Base-by-base conservation (phyloP, 23 tunicate species). In the Oikopleura dioica region DNA sequence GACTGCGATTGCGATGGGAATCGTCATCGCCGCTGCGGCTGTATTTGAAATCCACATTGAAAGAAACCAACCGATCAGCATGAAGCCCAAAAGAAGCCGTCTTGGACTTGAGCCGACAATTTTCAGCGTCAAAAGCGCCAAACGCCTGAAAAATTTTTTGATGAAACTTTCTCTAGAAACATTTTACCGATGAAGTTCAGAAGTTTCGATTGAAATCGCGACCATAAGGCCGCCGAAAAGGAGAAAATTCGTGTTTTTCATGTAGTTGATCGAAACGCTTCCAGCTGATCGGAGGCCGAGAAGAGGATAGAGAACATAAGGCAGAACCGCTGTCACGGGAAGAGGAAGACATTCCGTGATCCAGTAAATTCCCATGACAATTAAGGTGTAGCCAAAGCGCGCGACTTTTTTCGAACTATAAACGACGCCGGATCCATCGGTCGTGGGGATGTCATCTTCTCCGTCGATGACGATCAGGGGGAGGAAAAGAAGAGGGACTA, bases 331-430 rank as follows among this genome's bases (percentile, higher is more conserved):
- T 12, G 95, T 87, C 69, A 84, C 85, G 1, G 89, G 78, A 1
- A 87, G 78, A 26, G 95, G 95, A 29, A 87, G 75, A 30, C 59
- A 82, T 37, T 84, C 95, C 1, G 83, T 78, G 23, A 87, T 76
- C 95, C 95, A 87, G 75, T 81, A 87, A 44, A 79, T 79, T 33
- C 89, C 95, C 88, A 87, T 84, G 51, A 84, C n/a, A 0, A 81
- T 26, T 0, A 87, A 80, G 35, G 68, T 58, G 68, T 81, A 87
- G 5, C 88, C 95, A 75, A 44, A 44, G 9, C 55, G 55, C 21
- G 55, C 55, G 55, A 44, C 55, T 9, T 44, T 21, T 9, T 21
- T 9, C 21, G 55, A 44, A 21, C 21, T 44, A 44, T 44, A 44
- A n/a, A n/a, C n/a, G n/a, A n/a, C n/a, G 9, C 21, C 21, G 9